phyloP scores from a whole-genome alignment of 2,113 vertebrate species.

The Psophia crepitans region DNA sequence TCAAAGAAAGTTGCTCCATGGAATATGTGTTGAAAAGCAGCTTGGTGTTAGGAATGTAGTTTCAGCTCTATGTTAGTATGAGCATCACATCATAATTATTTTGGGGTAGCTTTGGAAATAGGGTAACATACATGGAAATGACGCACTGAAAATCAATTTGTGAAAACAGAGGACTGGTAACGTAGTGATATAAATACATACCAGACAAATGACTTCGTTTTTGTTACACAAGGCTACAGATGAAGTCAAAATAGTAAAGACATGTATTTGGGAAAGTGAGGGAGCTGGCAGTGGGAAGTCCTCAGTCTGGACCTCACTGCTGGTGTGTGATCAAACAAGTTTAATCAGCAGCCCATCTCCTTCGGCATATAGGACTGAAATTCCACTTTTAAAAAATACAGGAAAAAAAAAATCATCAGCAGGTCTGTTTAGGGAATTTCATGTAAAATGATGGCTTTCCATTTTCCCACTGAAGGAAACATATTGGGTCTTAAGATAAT shows the following conservation, averaged over 20 bases:
- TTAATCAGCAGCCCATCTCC: not conserved
- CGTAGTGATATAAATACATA: constrained; percentile 28
- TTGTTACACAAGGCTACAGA: constrained; percentile 5
- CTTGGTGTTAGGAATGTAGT: not conserved
- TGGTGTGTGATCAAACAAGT: not conserved
- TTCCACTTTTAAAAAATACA: not conserved
- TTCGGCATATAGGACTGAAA: not conserved
- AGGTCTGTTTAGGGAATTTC: not conserved
- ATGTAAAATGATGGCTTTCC: not conserved
- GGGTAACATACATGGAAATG: not conserved
- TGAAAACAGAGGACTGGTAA: not conserved
- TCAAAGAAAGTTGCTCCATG: not conserved
- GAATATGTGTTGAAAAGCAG: not conserved
- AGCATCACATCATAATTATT: not conserved
- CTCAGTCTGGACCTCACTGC: not conserved
- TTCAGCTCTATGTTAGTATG: not conserved
- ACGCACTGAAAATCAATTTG: constrained; percentile 4
- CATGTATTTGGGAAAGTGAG: not conserved
- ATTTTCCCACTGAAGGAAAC: constrained; percentile 11
- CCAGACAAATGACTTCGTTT: constrained; percentile 48
- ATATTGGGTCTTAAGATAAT: not conserved
- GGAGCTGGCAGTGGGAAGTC: not conserved
- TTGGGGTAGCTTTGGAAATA: not conserved
- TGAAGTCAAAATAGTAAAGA: constrained; percentile 9
- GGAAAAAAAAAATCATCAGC: not conserved